Conservation (phyloP, 2,113 vertebrate species). For the Siphamia tubifer region DNA sequence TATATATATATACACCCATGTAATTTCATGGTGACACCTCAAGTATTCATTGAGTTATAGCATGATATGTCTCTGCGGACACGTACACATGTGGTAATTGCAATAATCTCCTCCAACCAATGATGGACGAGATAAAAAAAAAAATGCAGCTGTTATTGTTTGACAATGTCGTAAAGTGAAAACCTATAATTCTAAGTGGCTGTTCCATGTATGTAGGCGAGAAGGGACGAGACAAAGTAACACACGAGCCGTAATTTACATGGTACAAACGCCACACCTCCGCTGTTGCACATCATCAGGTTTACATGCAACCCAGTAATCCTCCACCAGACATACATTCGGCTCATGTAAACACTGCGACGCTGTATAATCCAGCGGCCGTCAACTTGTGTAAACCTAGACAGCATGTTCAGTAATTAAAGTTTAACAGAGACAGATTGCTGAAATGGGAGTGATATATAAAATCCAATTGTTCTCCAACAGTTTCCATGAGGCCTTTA, state of each 20-base stretch:
- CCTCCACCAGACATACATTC: slow-evolving; percentile 25
- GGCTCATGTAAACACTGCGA: slow-evolving; percentile 25
- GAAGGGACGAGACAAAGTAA: slow-evolving; percentile 13
- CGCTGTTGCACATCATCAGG: slow-evolving; percentile 39
- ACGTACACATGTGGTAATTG: too few species aligned
- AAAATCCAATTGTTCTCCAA: not conserved
- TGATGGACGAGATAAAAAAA: too few species aligned
- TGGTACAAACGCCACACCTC: slow-evolving; percentile 21
- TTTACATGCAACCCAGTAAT: slow-evolving; percentile 56
- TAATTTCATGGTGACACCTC: too few species aligned
- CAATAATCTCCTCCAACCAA: too few species aligned
- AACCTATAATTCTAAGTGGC: too few species aligned
- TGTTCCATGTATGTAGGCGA: slow-evolving; percentile 24
- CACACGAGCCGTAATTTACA: slow-evolving; percentile 42
- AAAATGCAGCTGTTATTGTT: too few species aligned
- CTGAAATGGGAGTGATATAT: not conserved
- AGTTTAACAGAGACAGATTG: not conserved
- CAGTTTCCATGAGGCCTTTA: not conserved
- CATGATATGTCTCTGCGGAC: too few species aligned
- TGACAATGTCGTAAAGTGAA: too few species aligned
- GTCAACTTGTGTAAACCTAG: slow-evolving; percentile 24
- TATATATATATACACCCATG: too few species aligned
- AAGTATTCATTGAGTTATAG: too few species aligned
- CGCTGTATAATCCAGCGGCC: slow-evolving; percentile 7
- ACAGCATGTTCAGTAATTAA: slow-evolving; percentile 18